A percentile compares a stretch with the other conserved stretches of the same genome.
phyloP scores from a whole-genome alignment of 2,888 invertebrate species.

The Cinara cedri region DNA sequence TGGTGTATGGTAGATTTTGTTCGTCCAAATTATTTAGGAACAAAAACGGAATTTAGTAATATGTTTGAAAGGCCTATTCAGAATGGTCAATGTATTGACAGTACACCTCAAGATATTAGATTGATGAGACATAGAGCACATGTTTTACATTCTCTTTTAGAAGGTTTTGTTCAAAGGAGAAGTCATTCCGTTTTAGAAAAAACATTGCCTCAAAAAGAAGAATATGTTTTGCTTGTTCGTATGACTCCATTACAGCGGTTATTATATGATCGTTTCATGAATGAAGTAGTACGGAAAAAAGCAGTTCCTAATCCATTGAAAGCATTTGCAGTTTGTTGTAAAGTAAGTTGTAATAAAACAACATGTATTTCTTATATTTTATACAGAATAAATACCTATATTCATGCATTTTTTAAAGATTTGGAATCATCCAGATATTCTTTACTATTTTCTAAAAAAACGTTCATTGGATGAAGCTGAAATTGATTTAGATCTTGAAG shows the following conservation, averaged over 20 bases:
- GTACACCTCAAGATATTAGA: conserved; percentile 90
- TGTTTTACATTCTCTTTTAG: conserved; percentile 89
- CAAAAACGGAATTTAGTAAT: conserved; percentile 94
- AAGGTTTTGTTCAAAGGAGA: conserved; percentile 95
- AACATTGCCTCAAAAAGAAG: conserved; percentile 92
- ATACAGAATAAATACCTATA: background rate
- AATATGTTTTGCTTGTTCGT: conserved; percentile 87
- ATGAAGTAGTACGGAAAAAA: conserved; percentile 84
- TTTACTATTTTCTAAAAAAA: conserved; percentile 86
- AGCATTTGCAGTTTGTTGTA: conserved; percentile 98
- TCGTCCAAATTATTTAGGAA: conserved; percentile 94
- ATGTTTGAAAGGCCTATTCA: conserved; percentile 99
- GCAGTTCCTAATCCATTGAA: conserved; percentile 93
- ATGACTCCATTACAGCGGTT: conserved; percentile 90
- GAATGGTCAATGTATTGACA: conserved; percentile 97
- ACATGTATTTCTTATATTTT: background rate
- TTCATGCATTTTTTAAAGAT: conserved; percentile 66
- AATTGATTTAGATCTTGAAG: conserved; percentile 78
- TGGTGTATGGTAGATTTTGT: conserved; percentile 99
- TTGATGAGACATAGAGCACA: conserved; percentile 95
- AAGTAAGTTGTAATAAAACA: conserved; percentile 66
- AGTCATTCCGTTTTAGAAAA: conserved; percentile 91
- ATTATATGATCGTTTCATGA: conserved; percentile 92
- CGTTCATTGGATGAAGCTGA: conserved; percentile 75
- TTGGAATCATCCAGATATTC: conserved; percentile 93